These are phyloP conservation scores for Indri indri DNA, from an alignment of 2,113 vertebrate genomes.

Conservation along the genomic window DNA sequence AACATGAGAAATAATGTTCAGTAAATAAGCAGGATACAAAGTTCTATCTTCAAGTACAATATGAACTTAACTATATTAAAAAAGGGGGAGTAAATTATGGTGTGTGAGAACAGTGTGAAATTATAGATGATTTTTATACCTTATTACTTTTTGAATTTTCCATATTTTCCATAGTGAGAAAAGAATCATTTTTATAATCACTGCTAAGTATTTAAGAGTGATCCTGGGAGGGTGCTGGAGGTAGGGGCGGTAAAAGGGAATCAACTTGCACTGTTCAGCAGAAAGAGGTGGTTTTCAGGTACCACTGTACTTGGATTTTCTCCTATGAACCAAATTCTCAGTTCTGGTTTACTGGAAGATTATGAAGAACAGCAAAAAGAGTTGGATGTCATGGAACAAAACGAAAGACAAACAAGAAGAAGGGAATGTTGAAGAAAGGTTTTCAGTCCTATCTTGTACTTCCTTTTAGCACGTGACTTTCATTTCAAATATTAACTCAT, in stretches of 20 bases:
- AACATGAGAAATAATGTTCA: slow-evolving; percentile 17
- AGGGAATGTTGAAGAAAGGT: neutral
- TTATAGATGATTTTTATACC: neutral
- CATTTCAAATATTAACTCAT: neutral
- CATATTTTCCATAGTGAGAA: neutral
- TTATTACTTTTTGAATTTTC: neutral
- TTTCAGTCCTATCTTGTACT: neutral
- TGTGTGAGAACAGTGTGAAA: neutral
- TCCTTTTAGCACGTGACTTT: neutral
- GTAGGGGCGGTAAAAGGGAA: neutral
- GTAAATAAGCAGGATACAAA: neutral
- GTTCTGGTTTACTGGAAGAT: neutral
- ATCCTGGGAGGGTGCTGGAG: neutral
- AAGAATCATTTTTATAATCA: slow-evolving; percentile 29
- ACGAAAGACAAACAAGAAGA: neutral
- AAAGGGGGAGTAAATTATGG: neutral
- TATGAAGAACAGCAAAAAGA: neutral
- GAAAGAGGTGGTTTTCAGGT: neutral
- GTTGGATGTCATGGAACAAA: neutral
- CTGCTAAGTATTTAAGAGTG: neutral
- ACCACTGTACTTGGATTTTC: neutral
- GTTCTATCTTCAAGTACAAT: neutral
- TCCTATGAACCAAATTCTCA: slow-evolving; percentile 25
- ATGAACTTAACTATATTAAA: neutral
- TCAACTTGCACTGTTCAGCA: neutral